phyloP scores from a whole-genome alignment of 2,888 invertebrate genomes.

The Drosophila anomelani region DNA sequence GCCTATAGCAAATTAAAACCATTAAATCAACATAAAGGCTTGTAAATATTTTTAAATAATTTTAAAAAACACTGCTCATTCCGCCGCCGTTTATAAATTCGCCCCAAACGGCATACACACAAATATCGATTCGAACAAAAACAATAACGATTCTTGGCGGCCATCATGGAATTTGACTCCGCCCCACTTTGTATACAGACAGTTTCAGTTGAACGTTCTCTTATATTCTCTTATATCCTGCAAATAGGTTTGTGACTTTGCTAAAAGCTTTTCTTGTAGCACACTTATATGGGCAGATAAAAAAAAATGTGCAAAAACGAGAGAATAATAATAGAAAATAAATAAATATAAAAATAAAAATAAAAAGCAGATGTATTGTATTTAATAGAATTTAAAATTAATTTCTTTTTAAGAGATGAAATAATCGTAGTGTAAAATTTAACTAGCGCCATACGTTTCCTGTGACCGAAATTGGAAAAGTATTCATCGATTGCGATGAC shows the following conservation, averaged over 20 bases:
- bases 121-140: constrained; percentile 11
- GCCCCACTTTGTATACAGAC: constrained; percentile 20
- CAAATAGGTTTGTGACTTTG: constrained; percentile 4
- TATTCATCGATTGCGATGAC: background rate
- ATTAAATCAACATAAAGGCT: no score
- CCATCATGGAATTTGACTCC: constrained; percentile 36
- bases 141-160: constrained; percentile 11
- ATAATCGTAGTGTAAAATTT: no score
- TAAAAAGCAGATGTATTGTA: background rate
- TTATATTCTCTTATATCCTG: constrained; percentile 22
- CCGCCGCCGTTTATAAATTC: background rate
- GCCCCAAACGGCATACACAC: background rate
- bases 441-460: background rate
- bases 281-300: background rate
- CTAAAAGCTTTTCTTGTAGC: constrained; percentile 6
- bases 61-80: background rate
- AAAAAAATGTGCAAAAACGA: background rate
- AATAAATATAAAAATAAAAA: rapidly evolving
- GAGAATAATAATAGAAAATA: background rate
- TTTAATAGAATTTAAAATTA: background rate
- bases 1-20: no score
- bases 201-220: background rate
- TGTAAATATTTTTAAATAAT: background rate
- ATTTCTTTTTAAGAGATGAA: background rate
- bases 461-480: background rate